phyloP scores from a whole-genome alignment of 2,113 vertebrate species.

The Embiotoca jacksoni region DNA sequence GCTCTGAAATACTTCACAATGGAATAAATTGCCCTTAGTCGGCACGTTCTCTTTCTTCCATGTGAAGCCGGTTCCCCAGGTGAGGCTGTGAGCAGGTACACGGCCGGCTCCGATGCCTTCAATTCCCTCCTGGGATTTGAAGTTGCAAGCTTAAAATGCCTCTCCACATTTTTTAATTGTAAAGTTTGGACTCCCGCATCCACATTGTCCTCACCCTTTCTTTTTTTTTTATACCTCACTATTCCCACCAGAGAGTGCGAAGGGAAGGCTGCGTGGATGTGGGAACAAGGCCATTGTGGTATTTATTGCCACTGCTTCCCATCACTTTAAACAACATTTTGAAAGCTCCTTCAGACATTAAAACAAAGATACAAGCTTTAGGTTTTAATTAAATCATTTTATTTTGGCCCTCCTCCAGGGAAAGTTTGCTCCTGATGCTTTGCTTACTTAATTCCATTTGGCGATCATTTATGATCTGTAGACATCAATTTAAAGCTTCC shows the following conservation, averaged over 20 bases:
- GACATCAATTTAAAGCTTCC: conserved; percentile 68
- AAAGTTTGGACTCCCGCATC: conserved; percentile 22
- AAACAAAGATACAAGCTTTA: conserved; percentile 65
- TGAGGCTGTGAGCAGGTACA: conserved; percentile 24
- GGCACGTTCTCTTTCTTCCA: conserved; percentile 54
- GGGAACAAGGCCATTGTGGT: conserved; percentile 56
- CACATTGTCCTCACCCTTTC: no score
- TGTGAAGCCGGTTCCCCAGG: conserved; percentile 29
- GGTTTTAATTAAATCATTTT: conserved; percentile 73
- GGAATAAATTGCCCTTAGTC: conserved; percentile 62
- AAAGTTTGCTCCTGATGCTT: conserved; percentile 55
- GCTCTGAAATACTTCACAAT: conserved; percentile 63
- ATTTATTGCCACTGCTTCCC: conserved; percentile 73
- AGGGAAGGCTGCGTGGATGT: conserved; percentile 40
- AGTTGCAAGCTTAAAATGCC: conserved; percentile 18
- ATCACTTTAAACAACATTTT: conserved; percentile 68
- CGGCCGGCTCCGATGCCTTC: conserved; percentile 43
- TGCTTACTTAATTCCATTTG: conserved; percentile 66
- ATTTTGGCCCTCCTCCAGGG: conserved; percentile 60
- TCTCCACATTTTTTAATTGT: conserved; percentile 11
- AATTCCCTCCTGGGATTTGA: conserved; percentile 40
- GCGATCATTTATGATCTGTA: conserved; percentile 66
- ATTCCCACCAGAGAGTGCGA: neutral
- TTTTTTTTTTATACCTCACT: neutral
- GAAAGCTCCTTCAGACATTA: conserved; percentile 62